Evolutionary conservation across 1,140 invertebrate species (phyloP), one percentile per base, ranked within the genome.

Genomic region (Drosophila truncata): DNA sequence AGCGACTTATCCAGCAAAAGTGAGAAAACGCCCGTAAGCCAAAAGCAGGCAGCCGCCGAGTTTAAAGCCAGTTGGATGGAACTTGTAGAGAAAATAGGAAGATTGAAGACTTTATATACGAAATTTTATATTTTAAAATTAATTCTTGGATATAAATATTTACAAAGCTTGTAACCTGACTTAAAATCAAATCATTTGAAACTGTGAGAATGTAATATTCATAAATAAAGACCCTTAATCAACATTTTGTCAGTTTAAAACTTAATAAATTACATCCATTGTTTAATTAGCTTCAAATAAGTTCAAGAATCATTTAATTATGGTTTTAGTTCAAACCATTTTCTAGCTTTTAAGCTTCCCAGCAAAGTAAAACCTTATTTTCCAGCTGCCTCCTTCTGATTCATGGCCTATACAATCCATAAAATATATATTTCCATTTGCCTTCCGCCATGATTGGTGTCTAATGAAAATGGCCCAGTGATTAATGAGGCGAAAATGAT

Each of bases 401-500:
- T 27, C 18, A 44, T 47, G 52, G 63, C 70, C 44, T 52, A 10
- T 27, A 57, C 47, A 77, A 60, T 66, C 29, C 65, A 73, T 87
- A 60, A 64, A 75, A 67, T 42, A 65, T 44, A 64, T 44, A 67
- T 85, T 64, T 73, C 59, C 67, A 41, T 67, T 80, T 80, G 54
- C 73, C 64, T 61, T 59, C 65, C 59, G 37, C 7, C 47, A 60
- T 67, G 35, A 50, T 84, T 74, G 72, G 57, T 9, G 41, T 49
- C 72, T 81, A 90, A 88, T 81, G 80, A 80, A 87, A 87, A 74
- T 84, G 78, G 52, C 41, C 57, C 44, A 76, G 64, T 90, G 81
- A 88, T 88, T 90, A 88, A 88, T 88, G 85, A 85, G 85, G 55
- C 81, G 82, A 88, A 88, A 90, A 90, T 88, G 81, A 91, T 88